Evolutionary conservation across 2,113 vertebrate species (phyloP).

Genomic region (Sinocyclocheilus anophthalmus): DNA sequence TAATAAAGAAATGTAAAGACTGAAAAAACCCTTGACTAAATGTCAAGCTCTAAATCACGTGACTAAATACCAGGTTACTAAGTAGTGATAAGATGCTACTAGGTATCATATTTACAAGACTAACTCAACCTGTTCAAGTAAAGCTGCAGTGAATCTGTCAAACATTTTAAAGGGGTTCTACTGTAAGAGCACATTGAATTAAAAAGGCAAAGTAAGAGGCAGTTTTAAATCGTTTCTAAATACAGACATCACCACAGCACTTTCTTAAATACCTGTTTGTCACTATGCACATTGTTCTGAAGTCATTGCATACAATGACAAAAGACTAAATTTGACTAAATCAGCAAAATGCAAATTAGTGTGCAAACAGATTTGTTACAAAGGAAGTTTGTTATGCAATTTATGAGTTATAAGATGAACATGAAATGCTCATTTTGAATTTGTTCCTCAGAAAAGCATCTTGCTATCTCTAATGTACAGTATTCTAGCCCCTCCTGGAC

Average conservation of each 20-base stretch:
- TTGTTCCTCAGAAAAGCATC: neutral
- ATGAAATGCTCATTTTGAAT: neutral
- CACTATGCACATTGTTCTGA: neutral
- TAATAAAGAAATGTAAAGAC: neutral
- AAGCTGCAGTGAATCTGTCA: neutral
- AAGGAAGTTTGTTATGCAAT: neutral
- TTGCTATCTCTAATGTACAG: neutral
- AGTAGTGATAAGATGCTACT: neutral
- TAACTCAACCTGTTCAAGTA: neutral
- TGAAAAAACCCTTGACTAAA: neutral
- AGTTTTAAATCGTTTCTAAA: neutral
- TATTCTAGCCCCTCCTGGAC: neutral
- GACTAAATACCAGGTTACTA: neutral
- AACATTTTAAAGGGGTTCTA: neutral
- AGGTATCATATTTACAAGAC: neutral
- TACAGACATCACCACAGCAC: neutral
- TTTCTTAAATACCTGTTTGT: neutral
- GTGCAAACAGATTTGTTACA: neutral
- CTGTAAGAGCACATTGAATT: neutral
- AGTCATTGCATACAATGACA: neutral
- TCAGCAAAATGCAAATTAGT: neutral
- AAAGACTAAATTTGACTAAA: neutral
- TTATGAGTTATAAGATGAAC: neutral
- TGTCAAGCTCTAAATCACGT: neutral
- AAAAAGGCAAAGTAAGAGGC: neutral